phyloP scores from a whole-genome alignment of 2,888 invertebrate genomes.

The Sinopyrophorus schimmeli region DNA sequence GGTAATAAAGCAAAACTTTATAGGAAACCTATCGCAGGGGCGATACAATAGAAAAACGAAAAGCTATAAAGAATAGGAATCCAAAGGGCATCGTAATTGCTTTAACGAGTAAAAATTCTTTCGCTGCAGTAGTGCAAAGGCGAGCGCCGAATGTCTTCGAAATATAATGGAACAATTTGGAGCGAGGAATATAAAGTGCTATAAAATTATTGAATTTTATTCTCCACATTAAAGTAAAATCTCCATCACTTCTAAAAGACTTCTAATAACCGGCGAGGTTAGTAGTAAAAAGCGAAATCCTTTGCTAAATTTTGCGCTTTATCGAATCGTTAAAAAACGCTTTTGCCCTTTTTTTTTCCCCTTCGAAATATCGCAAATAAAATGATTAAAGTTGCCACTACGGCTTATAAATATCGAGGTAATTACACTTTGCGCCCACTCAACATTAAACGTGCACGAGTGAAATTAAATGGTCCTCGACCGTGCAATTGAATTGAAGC shows the following conservation, averaged over 20 bases:
- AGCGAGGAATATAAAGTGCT: conserved; percentile 51
- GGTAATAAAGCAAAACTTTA: too few relatives aligned
- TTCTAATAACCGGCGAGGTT: conserved; percentile 23
- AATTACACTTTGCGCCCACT: conserved; percentile 23
- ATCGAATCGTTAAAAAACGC: conserved; percentile 9
- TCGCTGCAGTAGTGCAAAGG: conserved; percentile 21
- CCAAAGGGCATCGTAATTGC: conserved; percentile 24
- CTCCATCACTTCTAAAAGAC: conserved; percentile 24
- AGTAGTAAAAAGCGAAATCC: conserved; percentile 23
- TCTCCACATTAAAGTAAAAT: conserved; percentile 44
- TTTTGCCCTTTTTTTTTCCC: conserved; percentile 6
- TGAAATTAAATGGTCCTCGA: conserved; percentile 22
- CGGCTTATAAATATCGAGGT: conserved; percentile 15
- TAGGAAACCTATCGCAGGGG: too few relatives aligned
- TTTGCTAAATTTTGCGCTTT: conserved; percentile 17
- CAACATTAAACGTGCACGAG: conserved; percentile 27
- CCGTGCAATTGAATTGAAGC: conserved; percentile 21
- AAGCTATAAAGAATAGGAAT: conserved; percentile 15
- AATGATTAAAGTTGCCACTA: too few relatives aligned
- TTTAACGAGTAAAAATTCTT: conserved; percentile 28
- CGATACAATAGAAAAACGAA: too few relatives aligned
- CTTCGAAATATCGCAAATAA: not conserved
- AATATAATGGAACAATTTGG: conserved; percentile 52
- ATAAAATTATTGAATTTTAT: conserved; percentile 54
- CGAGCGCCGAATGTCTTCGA: conserved; percentile 45